Base-by-base conservation (phyloP, 2,113 vertebrate genomes). In the Aphyosemion australe region DNA sequence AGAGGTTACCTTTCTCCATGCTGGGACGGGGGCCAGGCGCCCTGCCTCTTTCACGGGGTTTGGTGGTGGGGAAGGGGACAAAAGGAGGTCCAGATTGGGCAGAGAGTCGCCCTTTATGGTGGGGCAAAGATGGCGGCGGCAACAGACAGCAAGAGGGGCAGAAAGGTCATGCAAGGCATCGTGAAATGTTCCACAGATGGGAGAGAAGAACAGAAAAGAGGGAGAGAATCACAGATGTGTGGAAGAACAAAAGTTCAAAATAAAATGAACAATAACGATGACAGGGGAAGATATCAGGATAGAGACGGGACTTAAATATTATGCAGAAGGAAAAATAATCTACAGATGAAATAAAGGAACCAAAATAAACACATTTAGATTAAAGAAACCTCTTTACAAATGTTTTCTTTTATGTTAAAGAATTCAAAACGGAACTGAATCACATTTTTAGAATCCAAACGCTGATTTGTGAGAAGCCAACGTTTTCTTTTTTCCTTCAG, bases 1-100 rank as follows among this genome's bases (percentile, higher is more conserved):
- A 1, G 31, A 15, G 34, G 84, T 98, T 98, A 99, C 97, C 97
- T 99, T 96, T 94, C 96, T 97, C 96, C 96, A 98, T 54, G 93
- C 95, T 20, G 96, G 96, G 26, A 90, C 85, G 67, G 93, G 91
- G 59, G 92, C 92, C 90, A 93, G 88, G 49, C 74, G 90, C 65
- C 91, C 87, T 78, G 94, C 92, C 88, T 95, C 93, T 77, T 90
- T 93, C 67, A 81, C 79, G 76, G 88, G 90, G 84, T 87, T 83
- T 83, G 86, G 83, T n/a, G 92, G 85, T 13, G 87, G 92, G 51
- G 88, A 76, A 15, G 87, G 92, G 88, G 89, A 82, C 84, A 93
- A 91, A 90, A 94, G 83, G 85, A 85, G 82, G 37, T 94, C 94
- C 91, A 96, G 89, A 15, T 94, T 94, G 84, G 94, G 95, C 88